Evolutionary conservation across 2,113 vertebrate species (phyloP).

Genomic region (Barbus barbus): DNA sequence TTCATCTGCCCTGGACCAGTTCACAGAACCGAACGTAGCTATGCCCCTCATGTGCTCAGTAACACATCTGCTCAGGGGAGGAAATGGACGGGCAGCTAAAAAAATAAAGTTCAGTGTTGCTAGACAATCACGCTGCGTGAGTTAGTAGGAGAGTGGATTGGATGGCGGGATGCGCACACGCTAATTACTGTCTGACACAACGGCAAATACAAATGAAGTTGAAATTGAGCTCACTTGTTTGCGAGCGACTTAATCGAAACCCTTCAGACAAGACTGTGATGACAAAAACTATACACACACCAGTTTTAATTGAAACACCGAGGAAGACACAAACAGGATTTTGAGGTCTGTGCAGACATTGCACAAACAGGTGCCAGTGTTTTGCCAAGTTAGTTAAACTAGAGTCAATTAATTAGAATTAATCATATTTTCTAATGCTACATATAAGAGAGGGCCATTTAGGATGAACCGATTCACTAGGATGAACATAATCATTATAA

Average conservation of each 20-base stretch:
- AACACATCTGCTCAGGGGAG: background rate
- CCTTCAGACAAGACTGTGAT: background rate
- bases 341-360: background rate
- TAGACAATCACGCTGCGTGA: background rate
- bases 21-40: conserved; percentile 8
- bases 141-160: conserved; percentile 9
- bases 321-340: background rate
- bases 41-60: background rate
- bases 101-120: background rate
- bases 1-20: conserved; percentile 29
- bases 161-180: background rate
- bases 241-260: conserved; percentile 2
- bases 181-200: conserved; percentile 18
- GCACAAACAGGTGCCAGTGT: background rate
- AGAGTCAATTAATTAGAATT: background rate
- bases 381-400: background rate
- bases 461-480: background rate
- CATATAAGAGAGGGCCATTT: background rate
- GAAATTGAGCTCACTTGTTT: conserved; percentile 16
- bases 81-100: background rate
- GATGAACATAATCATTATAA: too few species aligned
- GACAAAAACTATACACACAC: background rate
- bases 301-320: background rate
- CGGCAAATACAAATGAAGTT: conserved; percentile 31
- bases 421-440: background rate